A percentile compares a stretch with the other conserved stretches of the same genome.
phyloP scores from a whole-genome alignment of 1,140 invertebrate genomes.

The Diploscapter pachys region DNA sequence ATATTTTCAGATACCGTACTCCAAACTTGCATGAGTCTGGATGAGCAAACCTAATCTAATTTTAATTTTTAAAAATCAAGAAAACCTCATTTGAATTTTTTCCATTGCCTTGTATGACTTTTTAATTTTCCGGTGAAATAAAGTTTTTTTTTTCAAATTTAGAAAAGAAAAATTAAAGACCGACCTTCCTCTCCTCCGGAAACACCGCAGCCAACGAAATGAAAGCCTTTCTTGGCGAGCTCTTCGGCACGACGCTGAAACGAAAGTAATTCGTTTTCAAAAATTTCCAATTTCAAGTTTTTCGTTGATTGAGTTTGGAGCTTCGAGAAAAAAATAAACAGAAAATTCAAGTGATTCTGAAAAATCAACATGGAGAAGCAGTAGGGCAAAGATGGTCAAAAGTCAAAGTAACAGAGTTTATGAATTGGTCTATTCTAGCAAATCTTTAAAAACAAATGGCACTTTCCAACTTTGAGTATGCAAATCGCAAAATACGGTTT shows the following conservation, averaged over 20 bases:
- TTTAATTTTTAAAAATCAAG: neutral
- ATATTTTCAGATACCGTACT: no score
- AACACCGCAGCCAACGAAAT: conserved; percentile 92
- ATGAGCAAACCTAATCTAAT: no score
- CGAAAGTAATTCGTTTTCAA: no score
- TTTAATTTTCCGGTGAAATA: neutral
- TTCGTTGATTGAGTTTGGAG: neutral
- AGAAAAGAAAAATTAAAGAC: conserved; percentile 1
- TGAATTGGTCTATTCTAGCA: conserved; percentile 7
- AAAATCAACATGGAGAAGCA: conserved; percentile 6
- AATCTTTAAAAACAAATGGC: conserved; percentile 23
- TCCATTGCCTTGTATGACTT: neutral
- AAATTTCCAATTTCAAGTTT: no score
- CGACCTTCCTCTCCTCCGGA: conserved; percentile 87
- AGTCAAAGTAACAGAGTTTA: no score
- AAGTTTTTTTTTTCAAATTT: conserved; percentile 1
- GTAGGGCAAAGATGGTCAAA: neutral
- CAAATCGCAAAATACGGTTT: no score
- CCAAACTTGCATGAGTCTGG: no score
- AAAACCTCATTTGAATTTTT: conserved; percentile 1
- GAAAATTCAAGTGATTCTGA: conserved; percentile 2
- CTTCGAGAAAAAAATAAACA: conserved; percentile 25
- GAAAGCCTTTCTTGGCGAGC: conserved; percentile 74
- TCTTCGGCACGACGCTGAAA: conserved; percentile 71
- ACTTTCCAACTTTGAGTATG: neutral